Evolutionary conservation across 1,140 invertebrate species (phyloP).

Genomic region (Gonatopus flavifemur): DNA sequence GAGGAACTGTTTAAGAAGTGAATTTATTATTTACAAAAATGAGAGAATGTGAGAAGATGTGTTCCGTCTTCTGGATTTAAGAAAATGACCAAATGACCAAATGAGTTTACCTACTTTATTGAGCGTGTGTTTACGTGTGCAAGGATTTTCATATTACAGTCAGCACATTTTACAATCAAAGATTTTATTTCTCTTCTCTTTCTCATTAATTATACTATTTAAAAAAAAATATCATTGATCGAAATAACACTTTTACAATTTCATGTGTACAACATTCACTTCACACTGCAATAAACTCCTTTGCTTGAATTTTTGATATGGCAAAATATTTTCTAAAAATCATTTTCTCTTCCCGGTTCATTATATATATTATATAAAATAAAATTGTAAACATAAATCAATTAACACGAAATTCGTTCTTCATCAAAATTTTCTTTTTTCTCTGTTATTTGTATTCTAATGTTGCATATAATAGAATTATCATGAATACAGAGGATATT

Average conservation of each 20-base stretch:
- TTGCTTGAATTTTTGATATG: conserved; percentile 35
- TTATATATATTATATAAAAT: no score
- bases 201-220: no score
- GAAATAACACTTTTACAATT: no score
- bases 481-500: conserved; percentile 42
- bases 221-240: no score
- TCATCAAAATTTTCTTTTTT: conserved; percentile 36
- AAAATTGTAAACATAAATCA: conserved; percentile 35
- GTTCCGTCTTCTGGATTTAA: no score
- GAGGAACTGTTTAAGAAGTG: conserved; percentile 45
- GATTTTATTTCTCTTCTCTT: no score
- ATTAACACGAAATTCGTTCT: conserved; percentile 33
- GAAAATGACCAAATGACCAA: no score
- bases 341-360: conserved; percentile 26
- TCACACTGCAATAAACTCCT: conserved; percentile 31
- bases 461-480: conserved; percentile 40
- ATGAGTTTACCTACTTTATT: no score
- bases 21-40: conserved; percentile 36
- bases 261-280: no score
- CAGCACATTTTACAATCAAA: conserved; percentile 16
- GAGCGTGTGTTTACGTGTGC: no score
- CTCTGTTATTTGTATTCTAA: conserved; percentile 40
- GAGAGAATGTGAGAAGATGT: conserved; percentile 26
- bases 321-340: conserved; percentile 29
- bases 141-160: conserved; percentile 45